These are phyloP conservation scores for Paraescarpia echinospica DNA, from an alignment of 1,140 invertebrate species.

Conservation along the genomic window DNA sequence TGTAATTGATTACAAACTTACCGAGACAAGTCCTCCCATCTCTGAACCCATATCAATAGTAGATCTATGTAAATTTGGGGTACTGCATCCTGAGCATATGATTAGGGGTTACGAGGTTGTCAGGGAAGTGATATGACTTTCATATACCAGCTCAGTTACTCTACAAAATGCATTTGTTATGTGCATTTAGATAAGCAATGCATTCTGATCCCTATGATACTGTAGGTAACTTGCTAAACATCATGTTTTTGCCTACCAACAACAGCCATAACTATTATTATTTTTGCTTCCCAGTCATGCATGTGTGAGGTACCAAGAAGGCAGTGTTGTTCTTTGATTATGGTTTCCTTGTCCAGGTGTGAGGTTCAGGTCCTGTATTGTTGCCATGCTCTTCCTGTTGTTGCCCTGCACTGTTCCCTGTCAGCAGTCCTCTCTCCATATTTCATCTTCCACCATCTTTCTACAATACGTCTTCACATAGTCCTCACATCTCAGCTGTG, in stretches of 20 bases:
- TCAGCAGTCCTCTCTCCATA: too few species aligned
- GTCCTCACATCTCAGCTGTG: too few species aligned
- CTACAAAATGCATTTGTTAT: neutral
- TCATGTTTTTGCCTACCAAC: neutral
- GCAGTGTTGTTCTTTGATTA: too few species aligned
- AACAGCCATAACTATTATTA: neutral
- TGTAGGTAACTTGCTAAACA: neutral
- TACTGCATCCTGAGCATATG: too few species aligned
- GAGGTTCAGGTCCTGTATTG: too few species aligned
- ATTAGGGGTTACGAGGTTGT: neutral
- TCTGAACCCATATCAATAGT: neutral
- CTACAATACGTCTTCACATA: too few species aligned
- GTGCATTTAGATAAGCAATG: neutral
- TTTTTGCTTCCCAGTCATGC: neutral
- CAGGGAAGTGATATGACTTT: neutral
- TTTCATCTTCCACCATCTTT: too few species aligned
- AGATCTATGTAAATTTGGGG: neutral
- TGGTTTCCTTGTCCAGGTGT: too few species aligned
- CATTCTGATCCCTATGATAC: neutral
- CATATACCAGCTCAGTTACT: neutral
- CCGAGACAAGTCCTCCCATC: too few species aligned
- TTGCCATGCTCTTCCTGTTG: too few species aligned
- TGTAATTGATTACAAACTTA: too few species aligned
- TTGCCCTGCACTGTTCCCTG: too few species aligned
- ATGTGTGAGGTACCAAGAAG: neutral